These are phyloP conservation scores for Cantharis lateralis DNA, from an alignment of 2,888 invertebrate species.

Conservation along the genomic window DNA sequence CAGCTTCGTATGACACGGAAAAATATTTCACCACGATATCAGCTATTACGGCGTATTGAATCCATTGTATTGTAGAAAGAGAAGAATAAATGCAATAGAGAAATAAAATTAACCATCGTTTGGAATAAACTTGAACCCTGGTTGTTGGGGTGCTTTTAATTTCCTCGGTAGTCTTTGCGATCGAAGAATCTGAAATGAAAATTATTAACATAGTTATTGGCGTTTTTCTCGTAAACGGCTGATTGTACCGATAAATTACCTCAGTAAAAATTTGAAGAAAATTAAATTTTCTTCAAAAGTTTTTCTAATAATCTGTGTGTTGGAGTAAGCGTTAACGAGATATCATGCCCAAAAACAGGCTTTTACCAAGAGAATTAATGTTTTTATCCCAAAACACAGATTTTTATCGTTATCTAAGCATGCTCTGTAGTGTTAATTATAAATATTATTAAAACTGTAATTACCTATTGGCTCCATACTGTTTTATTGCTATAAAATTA, in stretches of 20 bases:
- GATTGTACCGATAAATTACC: too few species aligned
- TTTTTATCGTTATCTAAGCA: too few species aligned
- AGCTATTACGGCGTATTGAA: neutral
- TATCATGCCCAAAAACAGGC: too few species aligned
- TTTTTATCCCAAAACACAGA: too few species aligned
- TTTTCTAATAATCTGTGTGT: too few species aligned
- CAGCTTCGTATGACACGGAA: neutral
- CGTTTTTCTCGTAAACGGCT: too few species aligned
- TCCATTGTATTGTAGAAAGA: neutral
- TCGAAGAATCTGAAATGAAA: neutral
- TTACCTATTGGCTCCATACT: neutral
- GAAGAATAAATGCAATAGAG: neutral
- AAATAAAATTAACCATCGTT: neutral
- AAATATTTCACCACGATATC: neutral
- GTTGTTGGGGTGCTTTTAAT: neutral
- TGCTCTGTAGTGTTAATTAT: too few species aligned
- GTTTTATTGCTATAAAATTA: too few species aligned
- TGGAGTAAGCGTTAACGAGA: too few species aligned
- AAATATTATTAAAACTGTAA: neutral
- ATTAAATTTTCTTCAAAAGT: too few species aligned
- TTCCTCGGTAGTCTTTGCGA: neutral
- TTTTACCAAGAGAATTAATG: too few species aligned
- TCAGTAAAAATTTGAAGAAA: too few species aligned
- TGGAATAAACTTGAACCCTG: neutral
- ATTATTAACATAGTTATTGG: neutral